Base-by-base conservation (phyloP, 2,888 invertebrate species). In the Pelosia muscerda region DNA sequence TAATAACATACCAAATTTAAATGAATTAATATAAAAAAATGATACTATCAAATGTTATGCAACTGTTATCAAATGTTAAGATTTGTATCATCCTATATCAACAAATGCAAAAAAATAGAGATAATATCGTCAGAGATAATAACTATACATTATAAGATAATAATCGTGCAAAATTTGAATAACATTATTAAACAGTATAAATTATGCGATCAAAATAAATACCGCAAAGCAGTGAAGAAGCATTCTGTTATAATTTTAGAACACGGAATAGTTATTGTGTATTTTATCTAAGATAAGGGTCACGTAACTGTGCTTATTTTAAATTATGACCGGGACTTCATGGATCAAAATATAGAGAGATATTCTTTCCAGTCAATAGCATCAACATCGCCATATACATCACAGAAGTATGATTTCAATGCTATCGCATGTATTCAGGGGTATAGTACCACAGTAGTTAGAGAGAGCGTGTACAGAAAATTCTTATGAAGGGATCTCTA, bases 131-230 rank as follows among this genome's bases (percentile, higher is more conserved):
- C n/a, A 49, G 8, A 49, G 49, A 49, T 49, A 49, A 49, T n/a
- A 49, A n/a, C 49, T n/a, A n/a, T 49, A 49, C 49, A 49, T 49
- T 49, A 49, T n/a, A 49, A n/a, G 49, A n/a, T 49, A 49, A 49
- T 49, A 49, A 49, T 49, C n/a, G n/a, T 49, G 49, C 49, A 49
- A 49, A 49, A 49, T 49, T 49, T 49, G 49, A 49, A 49, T 49
- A 49, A 49, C 49, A 49, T 49, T 49, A 49, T 9, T 49, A 1
- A 49, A 49, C 49, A 49, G 49, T 49, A 49, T 49, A 49, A 19
- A 49, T 49, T n/a, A 49, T n/a, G 49, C n/a, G 8, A 49, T n/a
- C n/a, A 49, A 19, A 49, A 49, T 9, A n/a, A n/a, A 49, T 42
- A 15, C 42, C 8, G 8, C n/a, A 19, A 19, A 1, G 9, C n/a